These are phyloP conservation scores for Monoplex corrugatus DNA, from an alignment of 2,888 invertebrate species.

Conservation along the genomic window DNA sequence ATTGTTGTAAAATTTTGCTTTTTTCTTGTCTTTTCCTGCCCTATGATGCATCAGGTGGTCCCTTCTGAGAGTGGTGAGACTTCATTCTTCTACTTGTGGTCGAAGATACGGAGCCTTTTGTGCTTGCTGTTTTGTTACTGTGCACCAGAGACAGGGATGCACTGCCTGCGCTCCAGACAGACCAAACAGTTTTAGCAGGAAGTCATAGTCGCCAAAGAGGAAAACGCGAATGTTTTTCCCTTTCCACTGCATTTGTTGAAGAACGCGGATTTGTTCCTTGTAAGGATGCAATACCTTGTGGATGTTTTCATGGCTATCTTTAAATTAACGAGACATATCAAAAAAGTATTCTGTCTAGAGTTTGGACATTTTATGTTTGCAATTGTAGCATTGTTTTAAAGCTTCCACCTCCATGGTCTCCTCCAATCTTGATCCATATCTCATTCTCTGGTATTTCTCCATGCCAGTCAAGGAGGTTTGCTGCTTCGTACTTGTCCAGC, in stretches of 20 bases:
- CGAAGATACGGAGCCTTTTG: neutral
- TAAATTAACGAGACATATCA: slow-evolving; percentile 30
- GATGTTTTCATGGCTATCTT: slow-evolving; percentile 34
- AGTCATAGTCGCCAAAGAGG: slow-evolving; percentile 32
- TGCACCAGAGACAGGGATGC: slow-evolving; percentile 44
- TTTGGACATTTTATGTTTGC: slow-evolving; percentile 14
- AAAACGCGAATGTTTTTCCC: slow-evolving; percentile 22
- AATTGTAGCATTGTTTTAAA: slow-evolving; percentile 36
- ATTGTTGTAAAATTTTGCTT: slow-evolving; percentile 10
- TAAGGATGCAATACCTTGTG: neutral
- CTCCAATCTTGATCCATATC: slow-evolving; percentile 47
- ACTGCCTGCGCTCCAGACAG: slow-evolving; percentile 23
- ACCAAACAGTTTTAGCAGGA: slow-evolving; percentile 21
- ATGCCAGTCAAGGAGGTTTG: slow-evolving; percentile 27
- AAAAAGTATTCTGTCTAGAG: slow-evolving; percentile 30
- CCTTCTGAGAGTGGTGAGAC: neutral
- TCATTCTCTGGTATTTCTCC: slow-evolving; percentile 4
- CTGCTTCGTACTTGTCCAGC: slow-evolving; percentile 28
- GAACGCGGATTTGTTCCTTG: neutral
- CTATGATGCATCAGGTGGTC: neutral
- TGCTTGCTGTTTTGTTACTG: neutral
- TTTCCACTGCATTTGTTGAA: neutral
- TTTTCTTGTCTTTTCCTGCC: slow-evolving; percentile 7
- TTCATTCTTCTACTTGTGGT: neutral
- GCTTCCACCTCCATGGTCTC: slow-evolving; percentile 26